A percentile compares a stretch with the other conserved stretches of the same genome.
phyloP scores from a whole-genome alignment of 2,888 invertebrate genomes.

The Formica aserva region DNA sequence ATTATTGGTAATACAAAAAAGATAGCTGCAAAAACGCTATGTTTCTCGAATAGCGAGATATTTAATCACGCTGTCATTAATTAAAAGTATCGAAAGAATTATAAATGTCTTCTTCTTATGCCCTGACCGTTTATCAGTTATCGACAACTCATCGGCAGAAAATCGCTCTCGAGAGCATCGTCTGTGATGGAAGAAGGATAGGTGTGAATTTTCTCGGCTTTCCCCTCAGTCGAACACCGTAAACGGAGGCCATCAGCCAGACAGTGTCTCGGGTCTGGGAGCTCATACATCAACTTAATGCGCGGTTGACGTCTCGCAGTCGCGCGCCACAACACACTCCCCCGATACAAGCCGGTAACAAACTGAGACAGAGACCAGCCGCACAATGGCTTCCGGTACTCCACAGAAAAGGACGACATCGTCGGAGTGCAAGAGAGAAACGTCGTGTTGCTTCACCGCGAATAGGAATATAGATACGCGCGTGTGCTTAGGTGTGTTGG shows the following conservation, averaged over 20 bases:
- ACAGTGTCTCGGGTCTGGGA: slow-evolving; percentile 65
- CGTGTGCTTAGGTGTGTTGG: slow-evolving; percentile 26
- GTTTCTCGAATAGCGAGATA: neutral
- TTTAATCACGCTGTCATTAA: slow-evolving; percentile 26
- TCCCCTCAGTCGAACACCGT: slow-evolving; percentile 51
- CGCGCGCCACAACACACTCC: slow-evolving; percentile 62
- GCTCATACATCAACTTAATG: slow-evolving; percentile 78
- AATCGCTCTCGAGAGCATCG: neutral
- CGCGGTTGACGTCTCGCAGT: slow-evolving; percentile 72
- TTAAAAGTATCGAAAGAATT: neutral
- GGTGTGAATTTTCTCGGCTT: slow-evolving; percentile 63
- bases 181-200: slow-evolving; percentile 44
- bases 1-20: neutral
- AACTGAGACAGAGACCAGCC: slow-evolving; percentile 58
- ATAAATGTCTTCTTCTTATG: neutral
- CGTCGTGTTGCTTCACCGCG: slow-evolving; percentile 50
- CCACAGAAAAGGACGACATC: slow-evolving; percentile 46
- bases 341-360: slow-evolving; percentile 60
- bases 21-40: neutral
- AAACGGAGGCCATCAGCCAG: slow-evolving; percentile 69
- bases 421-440: slow-evolving; percentile 6
- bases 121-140: slow-evolving; percentile 24
- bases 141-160: slow-evolving; percentile 9
- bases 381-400: slow-evolving; percentile 77
- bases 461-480: neutral